A percentile compares a stretch with the other conserved stretches of the same genome.
phyloP scores from a whole-genome alignment of 1,140 invertebrate genomes.

The Philopotamus ludificatus region DNA sequence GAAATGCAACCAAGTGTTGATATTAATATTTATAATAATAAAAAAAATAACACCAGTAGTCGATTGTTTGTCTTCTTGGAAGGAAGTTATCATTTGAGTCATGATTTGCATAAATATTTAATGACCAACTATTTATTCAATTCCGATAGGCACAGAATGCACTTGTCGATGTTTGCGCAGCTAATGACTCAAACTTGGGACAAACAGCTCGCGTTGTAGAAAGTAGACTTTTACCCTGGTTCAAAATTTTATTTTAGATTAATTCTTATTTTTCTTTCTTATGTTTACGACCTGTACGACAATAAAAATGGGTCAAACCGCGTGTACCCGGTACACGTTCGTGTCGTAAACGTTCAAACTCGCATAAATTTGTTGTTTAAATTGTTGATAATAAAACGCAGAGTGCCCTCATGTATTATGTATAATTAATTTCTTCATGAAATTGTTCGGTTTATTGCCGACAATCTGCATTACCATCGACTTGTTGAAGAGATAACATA shows the following conservation, averaged over 20 bases:
- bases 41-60: not conserved
- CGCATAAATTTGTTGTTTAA: conserved; percentile 1
- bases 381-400: conserved; percentile 1
- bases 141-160: not conserved
- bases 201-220: too few relatives aligned
- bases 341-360: not conserved
- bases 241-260: too few relatives aligned
- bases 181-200: not conserved
- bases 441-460: not conserved
- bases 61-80: not conserved
- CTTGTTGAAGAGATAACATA: too few relatives aligned
- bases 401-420: not conserved
- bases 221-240: too few relatives aligned
- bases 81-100: not conserved
- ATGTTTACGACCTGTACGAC: too few relatives aligned
- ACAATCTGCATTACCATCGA: too few relatives aligned
- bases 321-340: not conserved
- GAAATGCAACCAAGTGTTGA: too few relatives aligned
- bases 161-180: not conserved
- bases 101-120: not conserved
- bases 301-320: too few relatives aligned
- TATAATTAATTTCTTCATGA: not conserved
- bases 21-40: too few relatives aligned
- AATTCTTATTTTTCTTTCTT: too few relatives aligned
- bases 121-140: not conserved